Evolutionary conservation across 2,888 invertebrate genomes (phyloP), one percentile per base, ranked within the genome.

Genomic region (Anthophora plumipes): DNA sequence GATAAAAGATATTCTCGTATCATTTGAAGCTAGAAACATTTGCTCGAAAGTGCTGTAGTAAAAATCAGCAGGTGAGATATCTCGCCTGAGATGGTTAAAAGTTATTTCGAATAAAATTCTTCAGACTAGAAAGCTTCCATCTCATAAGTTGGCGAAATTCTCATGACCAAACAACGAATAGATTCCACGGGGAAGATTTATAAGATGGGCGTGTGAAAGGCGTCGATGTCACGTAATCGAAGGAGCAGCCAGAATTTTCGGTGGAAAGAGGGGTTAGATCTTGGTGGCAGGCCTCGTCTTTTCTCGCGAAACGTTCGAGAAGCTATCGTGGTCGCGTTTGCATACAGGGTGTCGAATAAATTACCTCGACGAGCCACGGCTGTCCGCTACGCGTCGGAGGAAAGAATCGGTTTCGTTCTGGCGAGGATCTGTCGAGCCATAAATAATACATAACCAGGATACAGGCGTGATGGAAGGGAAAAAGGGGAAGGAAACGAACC

Each of bases 281-380:
- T n/a, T n/a, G n/a, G 50, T n/a, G 46, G 39, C 22, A 17, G 41
- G 63, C 59, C 31, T 31, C 31, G 31, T 73, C 64, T 69, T 78
- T 60, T 70, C 55, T 17, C 54, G 63, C 39, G 43, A 60, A 66
- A 78, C 78, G 31, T 78, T 48, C 69, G 75, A 69, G 60, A 46
- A 76, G 75, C 71, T 63, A 59, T 71, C 61, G 41, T 50, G 14
- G 54, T 54, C 74, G 72, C 76, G 66, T 88, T 85, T 82, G 80
- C 88, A 83, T 88, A 84, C 60, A 77, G 83, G 80, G 75, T 75
- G 80, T 81, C 82, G 85, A 88, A 86, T 88, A 88, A 86, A 88
- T 86, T 84, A 86, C 83, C 77, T 25, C 61, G 52, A 14, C 64
- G 50, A 31, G 22, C 50, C 37, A 17, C 11, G 43, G 50, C 25